Conservation (phyloP, 1,140 invertebrate genomes). For the Druon quercuslanigerum region DNA sequence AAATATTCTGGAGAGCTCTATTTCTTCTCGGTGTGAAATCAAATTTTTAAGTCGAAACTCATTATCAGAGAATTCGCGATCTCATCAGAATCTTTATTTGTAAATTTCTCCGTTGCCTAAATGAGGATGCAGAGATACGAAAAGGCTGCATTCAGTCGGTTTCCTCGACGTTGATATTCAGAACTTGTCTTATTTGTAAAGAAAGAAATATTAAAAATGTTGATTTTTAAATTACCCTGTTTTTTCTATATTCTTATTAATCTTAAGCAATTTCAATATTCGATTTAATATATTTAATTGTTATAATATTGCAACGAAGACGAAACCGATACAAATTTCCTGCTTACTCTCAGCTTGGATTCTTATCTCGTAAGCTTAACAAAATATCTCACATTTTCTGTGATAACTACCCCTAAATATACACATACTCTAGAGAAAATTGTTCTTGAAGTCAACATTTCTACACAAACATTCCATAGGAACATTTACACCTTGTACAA, state of each 20-base stretch:
- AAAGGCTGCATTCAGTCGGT: conserved; percentile 36
- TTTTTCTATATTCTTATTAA: neutral
- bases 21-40: neutral
- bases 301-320: conserved; percentile 40
- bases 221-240: neutral
- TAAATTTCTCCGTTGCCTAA: conserved; percentile 65
- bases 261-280: too few species aligned
- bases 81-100: conserved; percentile 61
- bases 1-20: conserved; percentile 4
- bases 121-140: conserved; percentile 52
- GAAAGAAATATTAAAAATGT: conserved; percentile 23
- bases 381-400: conserved; percentile 74
- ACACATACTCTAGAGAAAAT: conserved; percentile 37
- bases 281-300: neutral
- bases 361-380: conserved; percentile 71
- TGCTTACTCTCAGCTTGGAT: conserved; percentile 70
- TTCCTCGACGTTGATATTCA: conserved; percentile 16
- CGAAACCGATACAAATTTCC: conserved; percentile 57
- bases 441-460: conserved; percentile 44
- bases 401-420: conserved; percentile 72
- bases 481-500: conserved; percentile 42
- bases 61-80: conserved; percentile 51
- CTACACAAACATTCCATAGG: conserved; percentile 36
- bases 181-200: conserved; percentile 19
- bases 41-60: neutral